phyloP scores from a whole-genome alignment of 2,888 invertebrate genomes.

The Cantharis rufa region DNA sequence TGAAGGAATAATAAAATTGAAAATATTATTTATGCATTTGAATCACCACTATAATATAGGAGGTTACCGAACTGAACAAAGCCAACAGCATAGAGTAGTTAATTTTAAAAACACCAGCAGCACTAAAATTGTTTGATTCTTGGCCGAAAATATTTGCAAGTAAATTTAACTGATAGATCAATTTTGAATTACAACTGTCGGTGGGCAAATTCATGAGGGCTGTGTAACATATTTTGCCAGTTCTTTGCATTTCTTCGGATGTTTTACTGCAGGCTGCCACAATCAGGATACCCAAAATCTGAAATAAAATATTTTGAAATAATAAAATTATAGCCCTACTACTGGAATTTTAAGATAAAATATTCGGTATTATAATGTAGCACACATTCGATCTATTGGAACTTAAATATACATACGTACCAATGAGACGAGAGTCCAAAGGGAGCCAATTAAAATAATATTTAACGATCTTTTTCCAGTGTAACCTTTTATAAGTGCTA shows the following conservation, averaged over 20 bases:
- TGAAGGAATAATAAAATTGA: background rate
- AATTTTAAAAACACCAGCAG: slow-evolving; percentile 31
- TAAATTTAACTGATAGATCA: slow-evolving; percentile 17
- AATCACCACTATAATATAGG: slow-evolving; percentile 31
- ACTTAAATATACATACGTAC: background rate
- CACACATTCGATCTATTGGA: no score
- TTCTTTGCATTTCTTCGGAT: slow-evolving; percentile 33
- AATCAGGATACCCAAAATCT: slow-evolving; percentile 30
- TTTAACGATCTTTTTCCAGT: background rate
- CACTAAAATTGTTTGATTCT: slow-evolving; percentile 22
- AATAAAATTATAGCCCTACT: no score
- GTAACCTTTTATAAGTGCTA: background rate
- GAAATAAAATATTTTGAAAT: slow-evolving; percentile 15
- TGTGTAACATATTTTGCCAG: slow-evolving; percentile 32
- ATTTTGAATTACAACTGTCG: background rate
- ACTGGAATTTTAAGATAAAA: no score
- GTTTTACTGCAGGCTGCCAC: slow-evolving; percentile 31
- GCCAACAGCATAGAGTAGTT: slow-evolving; percentile 29
- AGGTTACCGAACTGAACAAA: slow-evolving; percentile 27
- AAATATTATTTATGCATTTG: slow-evolving; percentile 19
- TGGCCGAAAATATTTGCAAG: slow-evolving; percentile 13
- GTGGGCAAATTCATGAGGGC: slow-evolving; percentile 30
- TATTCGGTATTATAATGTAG: no score
- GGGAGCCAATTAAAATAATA: background rate
- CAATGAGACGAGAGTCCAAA: background rate